Evolutionary conservation across 2,888 invertebrate species (phyloP), one percentile per base, ranked within the genome.

Genomic region (Amblyjoppa proteus): DNA sequence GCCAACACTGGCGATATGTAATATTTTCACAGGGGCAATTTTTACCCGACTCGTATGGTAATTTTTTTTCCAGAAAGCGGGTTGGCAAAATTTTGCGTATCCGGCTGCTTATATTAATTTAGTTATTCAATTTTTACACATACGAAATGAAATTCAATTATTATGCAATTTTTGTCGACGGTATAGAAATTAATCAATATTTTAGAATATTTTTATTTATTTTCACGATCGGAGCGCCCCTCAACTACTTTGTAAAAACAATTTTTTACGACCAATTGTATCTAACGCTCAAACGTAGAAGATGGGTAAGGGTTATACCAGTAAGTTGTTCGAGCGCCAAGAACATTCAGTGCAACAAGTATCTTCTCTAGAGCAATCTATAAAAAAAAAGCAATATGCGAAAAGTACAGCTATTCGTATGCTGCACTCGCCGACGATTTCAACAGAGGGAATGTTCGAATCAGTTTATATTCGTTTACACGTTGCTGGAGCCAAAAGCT

Each of bases 271-370:
- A 83, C 68, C 68, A 79, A 38, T 20, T 16, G 31, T 45, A 80
- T 20, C 74, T 74, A 13, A 74, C 83, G 53, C 79, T 68, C 38
- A 79, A 20, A 16, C 58, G 13, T 31, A 74, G 74, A 51, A n/a
- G 16, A 28, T 41, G 25, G 3, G 73, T 83, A 73, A 80, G 31
- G 11, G 31, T 51, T 53, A 68, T 51, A 56, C 41, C 31, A 16
- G 4, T 28, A 45, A 77, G n/a, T 45, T 82, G 34, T 56, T 56
- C 11, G 49, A n/a, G 41, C 1, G 34, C 56, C 31, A 78, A 34
- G 7, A 38, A n/a, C 20, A 41, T 34, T 66, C 16, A 13, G n/a
- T 6, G 51, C 16, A 51, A 51, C 51, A 51, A 16, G n/a, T 51
- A 51, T 66, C 13, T 66, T 66, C n/a, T 66, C 34, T n/a, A 41